Base-by-base conservation (phyloP, 2,797 vertebrate genomes). In the Melanotaenia pygmaea region DNA sequence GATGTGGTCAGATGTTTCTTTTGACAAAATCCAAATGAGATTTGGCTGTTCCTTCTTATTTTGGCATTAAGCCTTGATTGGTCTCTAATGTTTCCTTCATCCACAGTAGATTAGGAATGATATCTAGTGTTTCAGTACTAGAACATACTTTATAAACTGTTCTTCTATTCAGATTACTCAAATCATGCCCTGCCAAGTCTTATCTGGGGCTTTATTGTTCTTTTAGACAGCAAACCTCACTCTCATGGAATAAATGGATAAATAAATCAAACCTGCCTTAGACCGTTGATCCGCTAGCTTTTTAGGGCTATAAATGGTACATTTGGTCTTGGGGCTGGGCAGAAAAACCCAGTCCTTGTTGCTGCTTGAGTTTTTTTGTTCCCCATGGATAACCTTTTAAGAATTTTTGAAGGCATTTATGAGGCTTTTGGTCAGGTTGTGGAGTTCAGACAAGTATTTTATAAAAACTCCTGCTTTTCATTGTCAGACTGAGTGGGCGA, bases 261-360 rank as follows among this genome's bases (percentile, higher is more conserved):
- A 40, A 67, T 60, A 74, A 69, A 62, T 59, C 73, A 76, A 56
- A 16, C 47, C 67, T 34, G 16, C 35, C 37, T 72, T 45, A 40
- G 77, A 72, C 80, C 86, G 73, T 72, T 80, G 34, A 71, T 75
- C 69, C 1, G 0, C 13, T 13, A 11, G 61, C 66, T 71, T 26
- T 69, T 72, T 59, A 82, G 37, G 68, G 51, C 70, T 87, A 86
- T 77, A 88, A 87, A 85, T 74, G 81, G 84, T 81, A 40, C 65
- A 45, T 68, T 85, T 65, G 85, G 66, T 83, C 35, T 72, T 59
- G 43, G 35, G 72, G 37, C 72, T 64, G 57, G 76, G 83, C 26
- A 85, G 50, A 82, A 77, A 74, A 64, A 20, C 38, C 14, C 45
- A 47, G 11, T 53, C 56, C 22, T 14, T 61, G 16, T 61, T 62